phyloP scores from a whole-genome alignment of 2,888 invertebrate species.

The Malthinus flaveolus region DNA sequence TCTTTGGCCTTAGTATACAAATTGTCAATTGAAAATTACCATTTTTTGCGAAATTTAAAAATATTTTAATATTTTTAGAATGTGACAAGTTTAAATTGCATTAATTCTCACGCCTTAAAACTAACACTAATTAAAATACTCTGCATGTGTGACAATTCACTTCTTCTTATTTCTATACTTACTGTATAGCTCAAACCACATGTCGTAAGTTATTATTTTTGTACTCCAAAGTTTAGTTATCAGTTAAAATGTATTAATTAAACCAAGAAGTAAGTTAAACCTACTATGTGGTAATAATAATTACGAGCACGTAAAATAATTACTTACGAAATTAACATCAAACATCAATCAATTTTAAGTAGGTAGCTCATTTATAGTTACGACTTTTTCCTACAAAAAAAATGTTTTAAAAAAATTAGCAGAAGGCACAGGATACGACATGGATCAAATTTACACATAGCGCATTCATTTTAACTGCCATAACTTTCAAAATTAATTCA shows the following conservation, averaged over 20 bases:
- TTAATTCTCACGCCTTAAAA: constrained; percentile 30
- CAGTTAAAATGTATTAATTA: not conserved
- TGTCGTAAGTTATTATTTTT: constrained; percentile 17
- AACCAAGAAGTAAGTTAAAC: not conserved
- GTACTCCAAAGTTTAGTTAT: constrained; percentile 10
- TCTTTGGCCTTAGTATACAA: not conserved
- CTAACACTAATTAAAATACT: constrained; percentile 28
- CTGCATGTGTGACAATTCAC: constrained; percentile 26
- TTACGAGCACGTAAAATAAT: not conserved
- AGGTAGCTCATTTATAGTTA: constrained; percentile 14
- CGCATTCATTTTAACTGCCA: constrained; percentile 6
- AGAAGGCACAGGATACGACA: constrained; percentile 23
- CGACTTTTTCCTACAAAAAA: constrained; percentile 19
- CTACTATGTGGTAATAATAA: not conserved
- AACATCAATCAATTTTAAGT: not conserved
- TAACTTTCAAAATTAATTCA: constrained; percentile 9
- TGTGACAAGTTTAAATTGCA: constrained; percentile 5
- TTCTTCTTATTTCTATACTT: constrained; percentile 6
- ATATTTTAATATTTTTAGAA: no score
- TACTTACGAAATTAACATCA: not conserved
- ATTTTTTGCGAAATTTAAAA: not conserved
- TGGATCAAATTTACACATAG: constrained; percentile 25
- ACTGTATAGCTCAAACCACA: constrained; percentile 15
- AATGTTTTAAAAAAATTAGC: constrained; percentile 19
- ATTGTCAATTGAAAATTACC: not conserved